phyloP scores from a whole-genome alignment of 2,888 invertebrate species.

The Lasioglossum oenotherae region DNA sequence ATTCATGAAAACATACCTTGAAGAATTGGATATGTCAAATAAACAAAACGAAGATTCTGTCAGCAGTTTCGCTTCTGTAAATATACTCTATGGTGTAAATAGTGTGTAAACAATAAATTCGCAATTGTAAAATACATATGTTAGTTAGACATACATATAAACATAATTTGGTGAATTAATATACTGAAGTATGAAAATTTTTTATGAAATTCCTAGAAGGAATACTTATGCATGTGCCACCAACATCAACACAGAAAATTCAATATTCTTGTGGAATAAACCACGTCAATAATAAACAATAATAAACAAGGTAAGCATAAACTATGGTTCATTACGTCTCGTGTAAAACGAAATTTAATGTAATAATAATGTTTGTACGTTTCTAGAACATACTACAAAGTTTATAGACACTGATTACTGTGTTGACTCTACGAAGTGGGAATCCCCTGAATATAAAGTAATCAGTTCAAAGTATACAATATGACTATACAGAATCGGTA shows the following conservation, averaged over 20 bases:
- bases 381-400: neutral
- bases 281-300: neutral
- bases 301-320: neutral
- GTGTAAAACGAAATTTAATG: neutral
- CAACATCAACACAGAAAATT: slow-evolving; percentile 3
- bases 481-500: slow-evolving; percentile 16
- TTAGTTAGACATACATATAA: neutral
- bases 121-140: neutral
- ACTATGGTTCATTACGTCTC: neutral
- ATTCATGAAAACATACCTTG: neutral
- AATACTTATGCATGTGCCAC: neutral
- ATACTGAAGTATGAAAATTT: neutral
- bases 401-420: neutral
- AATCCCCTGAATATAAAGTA: slow-evolving; percentile 7
- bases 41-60: neutral
- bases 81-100: neutral
- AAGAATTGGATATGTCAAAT: neutral
- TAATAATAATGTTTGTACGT: neutral
- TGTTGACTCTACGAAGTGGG: slow-evolving; percentile 18
- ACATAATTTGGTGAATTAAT: neutral
- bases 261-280: neutral
- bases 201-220: neutral
- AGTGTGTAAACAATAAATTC: neutral
- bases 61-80: neutral
- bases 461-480: neutral